Evolutionary conservation across 2,113 vertebrate species (phyloP).

Genomic region (Nannospalax galili): DNA sequence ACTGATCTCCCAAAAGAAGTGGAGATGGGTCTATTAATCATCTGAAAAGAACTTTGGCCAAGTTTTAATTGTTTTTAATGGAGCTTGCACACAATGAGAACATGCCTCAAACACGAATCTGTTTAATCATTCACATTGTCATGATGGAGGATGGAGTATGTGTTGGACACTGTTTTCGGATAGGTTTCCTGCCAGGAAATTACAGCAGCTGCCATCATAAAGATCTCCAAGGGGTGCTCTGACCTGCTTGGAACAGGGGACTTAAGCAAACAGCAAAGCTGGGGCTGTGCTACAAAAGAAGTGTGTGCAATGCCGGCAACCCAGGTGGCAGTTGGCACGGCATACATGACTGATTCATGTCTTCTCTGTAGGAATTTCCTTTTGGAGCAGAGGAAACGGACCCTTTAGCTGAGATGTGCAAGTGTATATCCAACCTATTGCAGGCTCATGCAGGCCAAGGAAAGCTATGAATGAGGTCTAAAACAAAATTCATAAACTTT

Average conservation of each 20-base stretch:
- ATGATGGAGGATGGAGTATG: slow-evolving; percentile 28
- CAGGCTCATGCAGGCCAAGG: background rate
- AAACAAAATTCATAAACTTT: background rate
- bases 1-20: slow-evolving; percentile 77
- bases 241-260: background rate
- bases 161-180: slow-evolving; percentile 29
- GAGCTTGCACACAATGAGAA: slow-evolving; percentile 75
- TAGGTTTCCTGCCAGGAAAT: slow-evolving; percentile 54
- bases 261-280: background rate
- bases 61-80: slow-evolving; percentile 82
- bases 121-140: slow-evolving; percentile 61
- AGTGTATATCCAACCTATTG: background rate
- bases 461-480: too few relatives aligned
- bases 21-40: slow-evolving; percentile 78
- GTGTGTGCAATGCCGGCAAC: background rate
- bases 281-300: background rate
- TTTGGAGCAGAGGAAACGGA: background rate
- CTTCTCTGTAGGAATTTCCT: background rate
- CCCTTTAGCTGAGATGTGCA: background rate
- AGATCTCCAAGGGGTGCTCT: background rate
- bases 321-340: background rate
- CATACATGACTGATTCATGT: background rate
- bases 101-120: slow-evolving; percentile 64
- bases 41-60: slow-evolving; percentile 76
- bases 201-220: background rate